Evolutionary conservation across 1,140 invertebrate species (phyloP), one percentile per base, ranked within the genome.

Genomic region (Drosophila paulistorum): DNA sequence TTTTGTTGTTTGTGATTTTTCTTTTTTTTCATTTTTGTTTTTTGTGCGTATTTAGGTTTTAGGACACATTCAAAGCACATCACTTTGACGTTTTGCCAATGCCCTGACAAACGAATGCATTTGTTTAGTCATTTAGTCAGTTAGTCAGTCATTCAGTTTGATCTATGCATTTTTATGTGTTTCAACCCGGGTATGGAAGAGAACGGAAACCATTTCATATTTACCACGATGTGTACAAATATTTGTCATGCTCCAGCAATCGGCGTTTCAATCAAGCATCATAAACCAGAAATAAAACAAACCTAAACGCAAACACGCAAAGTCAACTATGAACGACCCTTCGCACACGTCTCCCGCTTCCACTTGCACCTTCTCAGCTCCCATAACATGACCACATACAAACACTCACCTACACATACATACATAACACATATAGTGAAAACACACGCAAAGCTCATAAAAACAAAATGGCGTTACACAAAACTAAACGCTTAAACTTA

Each of bases 401-500:
- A 30, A 30, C 55, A 23, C 30, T 60, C 58, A 48, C 37, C 11
- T 35, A 65, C 61, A 61, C 26, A 69, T 26, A 61, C 48, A 77
- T 37, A 65, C 55, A 66, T 48, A 26, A 62, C n/a, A 39, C 51
- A 45, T 39, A 45, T 30, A 45, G 41, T 61, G 33, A 35, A 58
- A 68, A 65, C 68, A 42, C 65, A 74, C 73, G 65, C 75, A 64
- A 35, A 71, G 71, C 71, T 82, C 80, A 66, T 81, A 82, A 81
- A 85, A 85, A 72, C 76, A 85, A 81, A 81, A 81, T 85, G 78
- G 74, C 82, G 74, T 70, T 81, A 78, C 82, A 75, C 39, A 66
- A 72, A 79, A 87, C 76, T 87, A 77, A 83, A 77, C 76, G 69
- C 45, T 51, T 11, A 6, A 51, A 23, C 20, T 59, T 70, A 35